A percentile compares a stretch with the other conserved stretches of the same genome.
Conservation (phyloP, 2,113 vertebrate species). For the Beaufortia kweichowensis region DNA sequence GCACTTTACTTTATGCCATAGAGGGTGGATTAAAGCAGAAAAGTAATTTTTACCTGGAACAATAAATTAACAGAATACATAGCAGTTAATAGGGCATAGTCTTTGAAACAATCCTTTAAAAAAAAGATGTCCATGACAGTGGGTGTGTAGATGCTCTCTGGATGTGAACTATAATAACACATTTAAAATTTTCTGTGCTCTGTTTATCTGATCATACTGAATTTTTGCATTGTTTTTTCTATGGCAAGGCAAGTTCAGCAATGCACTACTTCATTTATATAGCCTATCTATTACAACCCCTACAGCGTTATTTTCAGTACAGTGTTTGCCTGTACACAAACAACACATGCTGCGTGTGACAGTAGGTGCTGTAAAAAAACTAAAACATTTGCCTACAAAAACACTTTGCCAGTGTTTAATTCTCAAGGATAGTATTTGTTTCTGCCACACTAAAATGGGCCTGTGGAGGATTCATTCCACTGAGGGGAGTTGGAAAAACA, state of each 20-base stretch:
- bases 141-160: too few species aligned
- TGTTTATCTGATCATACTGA: too few species aligned
- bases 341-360: slow-evolving; percentile 40
- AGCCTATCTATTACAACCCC: too few species aligned
- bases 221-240: too few species aligned
- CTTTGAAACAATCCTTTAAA: too few species aligned
- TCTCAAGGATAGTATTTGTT: slow-evolving; percentile 63
- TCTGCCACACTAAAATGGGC: slow-evolving; percentile 53
- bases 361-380: slow-evolving; percentile 41
- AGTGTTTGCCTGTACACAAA: slow-evolving; percentile 54
- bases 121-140: too few species aligned
- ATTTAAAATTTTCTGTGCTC: too few species aligned
- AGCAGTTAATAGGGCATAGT: background rate
- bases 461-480: slow-evolving; percentile 50
- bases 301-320: too few species aligned
- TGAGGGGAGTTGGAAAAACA: slow-evolving; percentile 60
- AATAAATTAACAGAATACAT: background rate
- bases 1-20: background rate
- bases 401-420: slow-evolving; percentile 61
- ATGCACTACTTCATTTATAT: too few species aligned
- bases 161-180: too few species aligned
- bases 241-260: too few species aligned
- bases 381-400: slow-evolving; percentile 63
- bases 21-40: background rate
- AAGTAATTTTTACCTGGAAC: background rate